Conservation (phyloP, 2,113 vertebrate species). For the Solea senegalensis region DNA sequence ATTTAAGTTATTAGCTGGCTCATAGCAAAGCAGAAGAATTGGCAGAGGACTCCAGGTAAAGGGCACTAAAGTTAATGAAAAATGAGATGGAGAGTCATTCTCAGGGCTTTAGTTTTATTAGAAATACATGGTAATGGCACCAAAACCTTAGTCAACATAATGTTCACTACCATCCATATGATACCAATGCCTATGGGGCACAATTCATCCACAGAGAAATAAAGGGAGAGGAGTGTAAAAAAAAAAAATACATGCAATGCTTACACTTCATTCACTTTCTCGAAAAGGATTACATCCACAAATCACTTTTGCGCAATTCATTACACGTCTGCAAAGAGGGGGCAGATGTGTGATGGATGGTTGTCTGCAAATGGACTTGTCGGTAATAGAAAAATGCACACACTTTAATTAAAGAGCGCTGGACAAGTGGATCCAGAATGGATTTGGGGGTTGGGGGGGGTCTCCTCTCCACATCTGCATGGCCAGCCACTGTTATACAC, state of each 20-base stretch:
- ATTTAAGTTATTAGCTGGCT: slow-evolving; percentile 71
- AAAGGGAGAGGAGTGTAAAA: slow-evolving; percentile 48
- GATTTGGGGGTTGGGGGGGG: slow-evolving; percentile 44
- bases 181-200: slow-evolving; percentile 71
- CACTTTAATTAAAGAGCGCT: slow-evolving; percentile 77
- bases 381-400: slow-evolving; percentile 77
- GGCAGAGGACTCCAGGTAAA: slow-evolving; percentile 67
- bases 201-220: slow-evolving; percentile 63
- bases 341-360: slow-evolving; percentile 77
- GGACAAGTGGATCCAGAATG: slow-evolving; percentile 65
- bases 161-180: slow-evolving; percentile 69
- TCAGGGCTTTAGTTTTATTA: slow-evolving; percentile 74
- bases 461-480: slow-evolving; percentile 41
- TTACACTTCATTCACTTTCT: slow-evolving; percentile 74
- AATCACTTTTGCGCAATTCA: slow-evolving; percentile 78
- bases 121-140: slow-evolving; percentile 77
- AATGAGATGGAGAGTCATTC: slow-evolving; percentile 68
- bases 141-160: slow-evolving; percentile 77
- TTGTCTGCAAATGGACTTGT: slow-evolving; percentile 81
- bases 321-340: slow-evolving; percentile 73
- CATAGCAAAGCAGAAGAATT: slow-evolving; percentile 63
- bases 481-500: slow-evolving; percentile 35
- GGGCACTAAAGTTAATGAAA: slow-evolving; percentile 77
- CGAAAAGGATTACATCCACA: slow-evolving; percentile 75
- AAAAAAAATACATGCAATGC: slow-evolving; percentile 68